Conservation (phyloP, 2,797 vertebrate genomes). For the Eospalax fontanierii region DNA sequence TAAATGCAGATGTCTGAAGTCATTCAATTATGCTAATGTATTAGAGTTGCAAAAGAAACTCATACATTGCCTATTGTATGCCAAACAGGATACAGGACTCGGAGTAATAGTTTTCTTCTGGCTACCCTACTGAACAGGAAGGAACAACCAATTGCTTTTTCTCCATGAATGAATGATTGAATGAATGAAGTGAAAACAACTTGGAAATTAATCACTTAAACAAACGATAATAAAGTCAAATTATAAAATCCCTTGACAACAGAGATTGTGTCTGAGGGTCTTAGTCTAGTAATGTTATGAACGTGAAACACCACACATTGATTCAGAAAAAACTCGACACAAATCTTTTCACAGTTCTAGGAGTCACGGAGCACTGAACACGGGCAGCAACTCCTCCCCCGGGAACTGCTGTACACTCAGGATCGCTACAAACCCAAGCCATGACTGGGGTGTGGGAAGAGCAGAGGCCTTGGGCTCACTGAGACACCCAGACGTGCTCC, state of each 20-base stretch:
- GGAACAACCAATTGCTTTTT: not conserved
- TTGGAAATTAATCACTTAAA: conserved; percentile 18
- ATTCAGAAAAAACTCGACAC: not conserved
- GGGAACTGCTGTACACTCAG: not conserved
- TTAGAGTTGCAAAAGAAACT: not conserved
- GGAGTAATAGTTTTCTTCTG: conserved; percentile 12
- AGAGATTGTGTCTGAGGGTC: not conserved
- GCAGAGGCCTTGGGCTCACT: not conserved
- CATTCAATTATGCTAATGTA: not conserved
- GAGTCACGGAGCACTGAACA: not conserved
- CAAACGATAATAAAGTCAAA: not conserved
- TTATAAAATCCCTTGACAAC: not conserved
- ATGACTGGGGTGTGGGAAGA: not conserved
- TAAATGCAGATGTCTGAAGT: not conserved
- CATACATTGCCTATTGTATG: not conserved
- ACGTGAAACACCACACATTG: not conserved
- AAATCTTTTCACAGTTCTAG: not conserved
- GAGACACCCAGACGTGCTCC: not conserved
- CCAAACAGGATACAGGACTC: not conserved
- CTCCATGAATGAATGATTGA: not conserved
- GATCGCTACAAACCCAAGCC: not conserved
- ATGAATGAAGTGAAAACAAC: not conserved
- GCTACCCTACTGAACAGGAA: not conserved
- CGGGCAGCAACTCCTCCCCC: not conserved
- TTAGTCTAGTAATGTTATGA: not conserved